A percentile compares a stretch with the other conserved stretches of the same genome.
phyloP scores from a whole-genome alignment of 2,797 vertebrate genomes.

The Phalanger gymnotis region DNA sequence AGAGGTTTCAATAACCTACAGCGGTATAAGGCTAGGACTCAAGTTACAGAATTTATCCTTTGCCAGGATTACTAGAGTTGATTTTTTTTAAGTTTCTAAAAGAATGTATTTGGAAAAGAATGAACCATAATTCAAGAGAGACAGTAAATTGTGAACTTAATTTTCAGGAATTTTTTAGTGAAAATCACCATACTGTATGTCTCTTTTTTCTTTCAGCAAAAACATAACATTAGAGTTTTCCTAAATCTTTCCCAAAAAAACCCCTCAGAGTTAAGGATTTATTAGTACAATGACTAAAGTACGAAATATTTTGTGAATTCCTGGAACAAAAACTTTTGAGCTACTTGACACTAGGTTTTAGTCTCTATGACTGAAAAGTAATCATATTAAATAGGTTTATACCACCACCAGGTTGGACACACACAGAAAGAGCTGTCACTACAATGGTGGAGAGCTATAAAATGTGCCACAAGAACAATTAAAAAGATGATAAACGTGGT shows the following conservation, averaged over 20 bases:
- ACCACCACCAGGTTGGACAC: neutral
- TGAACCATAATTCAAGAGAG: neutral
- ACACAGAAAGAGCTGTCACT: conserved; percentile 50
- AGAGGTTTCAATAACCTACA: neutral
- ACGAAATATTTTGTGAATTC: conserved; percentile 34
- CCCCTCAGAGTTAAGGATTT: neutral
- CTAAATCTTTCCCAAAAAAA: conserved; percentile 30
- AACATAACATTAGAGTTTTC: neutral
- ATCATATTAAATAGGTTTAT: neutral
- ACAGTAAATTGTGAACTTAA: conserved; percentile 14
- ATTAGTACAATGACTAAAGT: conserved; percentile 30
- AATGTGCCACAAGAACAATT: conserved; percentile 69
- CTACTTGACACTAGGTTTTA: neutral
- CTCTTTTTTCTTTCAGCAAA: neutral
- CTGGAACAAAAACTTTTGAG: neutral
- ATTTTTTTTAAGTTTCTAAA: neutral
- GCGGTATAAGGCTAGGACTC: neutral
- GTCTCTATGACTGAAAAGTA: conserved; percentile 36
- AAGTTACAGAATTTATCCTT: neutral
- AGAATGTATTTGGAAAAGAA: conserved; percentile 11
- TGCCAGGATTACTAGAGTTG: conserved; percentile 9
- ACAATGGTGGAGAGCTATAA: conserved; percentile 18
- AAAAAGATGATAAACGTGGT: conserved; percentile 78
- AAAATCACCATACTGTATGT: neutral
- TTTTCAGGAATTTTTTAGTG: conserved; percentile 9